Evolutionary conservation across 2,113 vertebrate genomes (phyloP).

Genomic region (Pangasianodon gigas): DNA sequence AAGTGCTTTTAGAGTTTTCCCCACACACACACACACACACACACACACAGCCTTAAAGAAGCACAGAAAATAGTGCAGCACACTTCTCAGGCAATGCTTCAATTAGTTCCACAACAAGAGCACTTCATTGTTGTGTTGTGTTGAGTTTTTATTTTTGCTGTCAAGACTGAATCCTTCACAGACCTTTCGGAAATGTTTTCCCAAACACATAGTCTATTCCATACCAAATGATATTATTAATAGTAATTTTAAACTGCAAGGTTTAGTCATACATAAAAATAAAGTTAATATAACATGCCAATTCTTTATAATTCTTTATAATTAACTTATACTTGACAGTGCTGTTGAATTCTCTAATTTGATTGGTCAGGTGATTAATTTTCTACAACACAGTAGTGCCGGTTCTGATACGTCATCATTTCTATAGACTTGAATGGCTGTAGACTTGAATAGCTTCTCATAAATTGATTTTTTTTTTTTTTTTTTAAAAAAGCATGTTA

Average conservation of each 20-base stretch:
- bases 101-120: conserved; percentile 15
- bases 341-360: neutral
- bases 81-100: conserved; percentile 19
- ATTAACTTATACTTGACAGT: neutral
- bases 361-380: neutral
- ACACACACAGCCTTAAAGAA: conserved; percentile 23
- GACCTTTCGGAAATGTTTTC: neutral
- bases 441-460: neutral
- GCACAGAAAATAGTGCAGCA: conserved; percentile 19
- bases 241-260: neutral
- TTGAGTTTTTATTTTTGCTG: neutral
- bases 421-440: neutral
- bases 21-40: conserved; percentile 18
- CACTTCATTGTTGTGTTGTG: neutral
- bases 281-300: neutral
- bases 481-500: too few species aligned
- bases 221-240: neutral
- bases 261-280: neutral
- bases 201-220: neutral
- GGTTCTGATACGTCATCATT: neutral
- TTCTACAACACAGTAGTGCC: neutral
- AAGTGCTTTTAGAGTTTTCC: conserved; percentile 34
- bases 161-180: neutral
- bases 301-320: neutral
- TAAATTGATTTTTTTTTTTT: neutral